A percentile compares a stretch with the other conserved stretches of the same genome.
Conservation (phyloP, 1,140 invertebrate species). For the Formica exsecta region DNA sequence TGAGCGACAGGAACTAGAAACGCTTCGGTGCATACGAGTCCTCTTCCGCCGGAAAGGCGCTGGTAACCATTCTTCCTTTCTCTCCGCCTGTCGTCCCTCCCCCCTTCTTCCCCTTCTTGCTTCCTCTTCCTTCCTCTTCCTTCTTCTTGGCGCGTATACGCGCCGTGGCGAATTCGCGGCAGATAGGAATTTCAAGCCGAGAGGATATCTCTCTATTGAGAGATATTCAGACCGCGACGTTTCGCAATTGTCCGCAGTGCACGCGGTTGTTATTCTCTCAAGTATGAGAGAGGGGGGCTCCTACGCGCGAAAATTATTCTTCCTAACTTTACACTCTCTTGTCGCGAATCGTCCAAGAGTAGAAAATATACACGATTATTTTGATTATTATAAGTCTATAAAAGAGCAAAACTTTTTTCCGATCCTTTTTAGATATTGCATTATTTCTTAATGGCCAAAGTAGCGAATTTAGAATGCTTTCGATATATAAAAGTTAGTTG, state of each 20-base stretch:
- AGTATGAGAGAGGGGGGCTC: slow-evolving; percentile 17
- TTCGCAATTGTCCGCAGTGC: slow-evolving; percentile 53
- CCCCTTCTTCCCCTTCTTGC: too few relatives aligned
- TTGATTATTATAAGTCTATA: neutral
- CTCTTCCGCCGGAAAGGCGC: slow-evolving; percentile 72
- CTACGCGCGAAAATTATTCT: slow-evolving; percentile 45
- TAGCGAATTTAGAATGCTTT: too few relatives aligned
- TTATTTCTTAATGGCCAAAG: too few relatives aligned
- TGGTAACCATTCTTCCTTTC: slow-evolving; percentile 69
- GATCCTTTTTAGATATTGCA: too few relatives aligned
- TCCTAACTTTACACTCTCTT: neutral
- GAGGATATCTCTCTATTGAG: slow-evolving; percentile 56
- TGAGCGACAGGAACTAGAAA: slow-evolving; percentile 75
- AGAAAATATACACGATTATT: neutral
- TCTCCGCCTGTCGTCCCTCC: neutral
- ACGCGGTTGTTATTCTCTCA: slow-evolving; percentile 42
- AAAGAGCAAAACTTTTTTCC: too few relatives aligned
- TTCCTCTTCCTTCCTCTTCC: slow-evolving; percentile 69
- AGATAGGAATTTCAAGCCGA: slow-evolving; percentile 48
- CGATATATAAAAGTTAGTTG: too few relatives aligned
- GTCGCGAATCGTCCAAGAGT: neutral
- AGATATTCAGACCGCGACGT: slow-evolving; percentile 56
- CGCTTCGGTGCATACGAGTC: slow-evolving; percentile 68
- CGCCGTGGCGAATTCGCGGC: slow-evolving; percentile 38
- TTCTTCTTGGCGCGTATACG: slow-evolving; percentile 30